Evolutionary conservation across 1,140 invertebrate species (phyloP).

Genomic region (Matsumurasca onukii): DNA sequence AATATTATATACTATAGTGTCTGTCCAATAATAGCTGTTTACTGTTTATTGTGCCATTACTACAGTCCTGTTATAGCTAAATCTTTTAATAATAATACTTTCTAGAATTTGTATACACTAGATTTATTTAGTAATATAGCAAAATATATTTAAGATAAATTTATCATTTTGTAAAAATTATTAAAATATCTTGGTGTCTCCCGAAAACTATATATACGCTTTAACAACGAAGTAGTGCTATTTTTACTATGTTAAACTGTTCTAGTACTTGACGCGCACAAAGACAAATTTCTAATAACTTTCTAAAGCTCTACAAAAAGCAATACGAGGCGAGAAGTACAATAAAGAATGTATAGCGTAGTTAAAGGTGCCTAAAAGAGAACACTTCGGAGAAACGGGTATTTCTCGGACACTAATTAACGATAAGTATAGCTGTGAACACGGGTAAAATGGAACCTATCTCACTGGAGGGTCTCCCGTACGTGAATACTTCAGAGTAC

Average conservation of each 20-base stretch:
- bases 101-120: no score
- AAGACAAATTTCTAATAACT: neutral
- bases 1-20: slow-evolving; percentile 5
- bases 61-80: no score
- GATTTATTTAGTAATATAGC: no score
- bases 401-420: slow-evolving; percentile 9
- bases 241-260: no score
- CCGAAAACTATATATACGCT: slow-evolving; percentile 2
- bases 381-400: slow-evolving; percentile 30
- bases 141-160: neutral
- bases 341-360: slow-evolving; percentile 26
- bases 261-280: neutral
- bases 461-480: slow-evolving; percentile 24
- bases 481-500: slow-evolving; percentile 31
- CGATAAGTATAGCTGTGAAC: neutral
- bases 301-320: neutral
- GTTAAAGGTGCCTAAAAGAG: slow-evolving; percentile 10
- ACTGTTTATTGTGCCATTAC: no score
- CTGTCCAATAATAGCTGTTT: slow-evolving; percentile 4
- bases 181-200: neutral
- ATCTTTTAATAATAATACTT: no score
- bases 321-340: slow-evolving; percentile 26
- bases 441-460: slow-evolving; percentile 23
- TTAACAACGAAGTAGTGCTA: slow-evolving; percentile 16
- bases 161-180: neutral